These are phyloP conservation scores for Solenopsis invicta DNA, from an alignment of 1,140 invertebrate species.

Conservation along the genomic window DNA sequence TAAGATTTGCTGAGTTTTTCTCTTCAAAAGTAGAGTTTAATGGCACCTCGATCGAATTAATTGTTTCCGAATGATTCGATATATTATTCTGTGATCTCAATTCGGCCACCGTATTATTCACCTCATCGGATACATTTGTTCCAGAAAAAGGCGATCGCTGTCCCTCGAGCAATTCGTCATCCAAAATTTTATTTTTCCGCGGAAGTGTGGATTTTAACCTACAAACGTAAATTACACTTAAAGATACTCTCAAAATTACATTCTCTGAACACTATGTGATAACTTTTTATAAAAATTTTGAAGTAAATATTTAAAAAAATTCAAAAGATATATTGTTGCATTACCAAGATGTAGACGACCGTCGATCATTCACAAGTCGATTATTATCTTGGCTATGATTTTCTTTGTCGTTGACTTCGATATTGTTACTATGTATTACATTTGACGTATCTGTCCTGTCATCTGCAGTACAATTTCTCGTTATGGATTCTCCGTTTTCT, in stretches of 20 bases:
- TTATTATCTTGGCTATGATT: slow-evolving; percentile 76
- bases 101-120: slow-evolving; percentile 78
- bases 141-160: slow-evolving; percentile 68
- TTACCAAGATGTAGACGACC: slow-evolving; percentile 82
- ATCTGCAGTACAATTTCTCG: slow-evolving; percentile 53
- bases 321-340: not conserved
- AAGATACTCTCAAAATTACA: not conserved
- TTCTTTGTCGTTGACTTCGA: slow-evolving; percentile 80
- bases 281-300: not conserved
- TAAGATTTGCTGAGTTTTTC: slow-evolving; percentile 66
- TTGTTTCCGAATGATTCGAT: slow-evolving; percentile 36
- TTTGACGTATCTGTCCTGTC: slow-evolving; percentile 53
- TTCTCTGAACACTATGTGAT: not conserved
- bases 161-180: slow-evolving; percentile 71
- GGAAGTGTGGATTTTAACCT: slow-evolving; percentile 70
- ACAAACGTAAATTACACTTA: slow-evolving; percentile 21
- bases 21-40: slow-evolving; percentile 65
- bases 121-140: slow-evolving; percentile 67
- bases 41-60: slow-evolving; percentile 42
- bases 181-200: slow-evolving; percentile 39
- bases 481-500: slow-evolving; percentile 69
- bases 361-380: slow-evolving; percentile 73
- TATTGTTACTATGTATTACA: slow-evolving; percentile 52
- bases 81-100: slow-evolving; percentile 64
- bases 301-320: not conserved